Conservation (phyloP, 2,888 invertebrate species). For the Agrochola lychnidis region DNA sequence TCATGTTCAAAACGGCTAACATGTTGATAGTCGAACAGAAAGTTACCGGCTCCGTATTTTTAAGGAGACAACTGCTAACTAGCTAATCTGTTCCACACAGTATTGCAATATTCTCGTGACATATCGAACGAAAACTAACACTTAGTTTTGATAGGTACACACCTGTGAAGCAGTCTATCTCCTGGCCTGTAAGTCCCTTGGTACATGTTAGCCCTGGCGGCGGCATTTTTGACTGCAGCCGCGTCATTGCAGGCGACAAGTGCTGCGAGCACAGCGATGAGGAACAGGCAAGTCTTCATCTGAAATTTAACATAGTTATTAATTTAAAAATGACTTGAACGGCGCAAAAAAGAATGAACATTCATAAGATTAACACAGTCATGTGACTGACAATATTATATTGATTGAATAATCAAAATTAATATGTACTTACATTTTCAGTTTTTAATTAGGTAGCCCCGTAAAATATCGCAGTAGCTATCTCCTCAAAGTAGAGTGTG, state of each 20-base stretch:
- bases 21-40: too few species aligned
- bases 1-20: too few species aligned
- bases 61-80: too few species aligned
- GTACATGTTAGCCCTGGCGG: slow-evolving; percentile 30
- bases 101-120: background rate
- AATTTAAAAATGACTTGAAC: too few species aligned
- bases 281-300: slow-evolving; percentile 40
- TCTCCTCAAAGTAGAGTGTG: background rate
- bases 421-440: slow-evolving; percentile 6
- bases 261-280: slow-evolving; percentile 41
- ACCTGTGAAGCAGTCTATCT: slow-evolving; percentile 56
- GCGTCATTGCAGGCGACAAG: slow-evolving; percentile 32
- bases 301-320: slow-evolving; percentile 1
- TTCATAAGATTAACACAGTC: background rate
- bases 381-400: too few species aligned
- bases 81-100: background rate
- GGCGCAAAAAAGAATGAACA: background rate
- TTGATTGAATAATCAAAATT: background rate
- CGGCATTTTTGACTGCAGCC: slow-evolving; percentile 14
- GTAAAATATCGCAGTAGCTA: background rate
- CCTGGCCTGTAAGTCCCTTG: slow-evolving; percentile 15
- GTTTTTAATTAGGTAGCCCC: background rate
- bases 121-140: background rate
- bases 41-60: too few species aligned
- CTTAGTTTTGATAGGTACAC: background rate